phyloP scores from a whole-genome alignment of 2,113 vertebrate genomes.

The Notarius quadriscutis region DNA sequence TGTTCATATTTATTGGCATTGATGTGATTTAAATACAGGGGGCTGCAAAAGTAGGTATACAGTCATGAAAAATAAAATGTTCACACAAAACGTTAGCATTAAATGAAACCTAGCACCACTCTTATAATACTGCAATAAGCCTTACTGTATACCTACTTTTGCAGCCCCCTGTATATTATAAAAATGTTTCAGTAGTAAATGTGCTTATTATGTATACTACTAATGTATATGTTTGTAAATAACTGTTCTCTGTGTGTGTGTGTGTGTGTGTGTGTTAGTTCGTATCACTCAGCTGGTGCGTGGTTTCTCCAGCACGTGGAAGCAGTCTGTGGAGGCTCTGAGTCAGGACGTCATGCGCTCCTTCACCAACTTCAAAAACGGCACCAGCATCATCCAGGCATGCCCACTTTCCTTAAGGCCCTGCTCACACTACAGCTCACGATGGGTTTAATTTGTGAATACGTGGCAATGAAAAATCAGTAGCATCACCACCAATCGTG shows the following conservation, averaged over 20 bases:
- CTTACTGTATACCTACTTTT: no score
- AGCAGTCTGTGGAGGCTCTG: constrained; percentile 84
- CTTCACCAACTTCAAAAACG: constrained; percentile 92
- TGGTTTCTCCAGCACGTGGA: constrained; percentile 86
- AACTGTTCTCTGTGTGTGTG: background rate
- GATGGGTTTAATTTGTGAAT: no score
- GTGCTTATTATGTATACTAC: background rate
- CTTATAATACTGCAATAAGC: no score
- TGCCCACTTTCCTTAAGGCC: background rate
- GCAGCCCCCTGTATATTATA: background rate
- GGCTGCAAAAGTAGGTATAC: no score
- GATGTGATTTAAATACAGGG: background rate
- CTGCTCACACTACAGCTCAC: no score
- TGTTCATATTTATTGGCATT: background rate
- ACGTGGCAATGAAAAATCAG: no score
- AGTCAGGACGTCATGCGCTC: constrained; percentile 93
- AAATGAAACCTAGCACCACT: no score
- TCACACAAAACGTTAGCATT: no score
- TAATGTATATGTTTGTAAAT: background rate
- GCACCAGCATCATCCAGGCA: constrained; percentile 93
- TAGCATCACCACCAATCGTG: no score
- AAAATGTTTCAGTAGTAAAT: background rate
- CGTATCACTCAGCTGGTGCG: constrained; percentile 85
- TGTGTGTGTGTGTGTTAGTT: constrained; percentile 62
- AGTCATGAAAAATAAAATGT: no score